phyloP scores from a whole-genome alignment of 2,797 vertebrate genomes.

The Amazona ochrocephala region DNA sequence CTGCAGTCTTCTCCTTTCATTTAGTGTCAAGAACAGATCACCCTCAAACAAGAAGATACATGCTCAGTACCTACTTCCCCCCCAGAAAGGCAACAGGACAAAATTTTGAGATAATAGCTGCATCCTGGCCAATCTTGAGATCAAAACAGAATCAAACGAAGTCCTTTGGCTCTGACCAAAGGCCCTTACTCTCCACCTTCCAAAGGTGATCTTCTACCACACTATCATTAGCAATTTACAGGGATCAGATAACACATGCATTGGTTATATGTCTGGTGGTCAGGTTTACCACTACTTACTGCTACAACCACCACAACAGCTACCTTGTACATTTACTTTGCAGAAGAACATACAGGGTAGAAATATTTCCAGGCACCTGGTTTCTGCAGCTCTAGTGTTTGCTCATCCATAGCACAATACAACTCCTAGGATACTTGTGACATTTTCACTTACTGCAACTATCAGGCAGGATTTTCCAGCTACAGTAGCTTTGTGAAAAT shows the following conservation, averaged over 20 bases:
- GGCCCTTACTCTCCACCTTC: background rate
- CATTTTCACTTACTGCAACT: background rate
- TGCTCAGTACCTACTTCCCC: background rate
- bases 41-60: background rate
- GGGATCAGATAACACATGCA: background rate
- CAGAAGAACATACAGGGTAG: background rate
- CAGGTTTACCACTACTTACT: background rate
- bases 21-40: rapidly evolving
- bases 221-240: background rate
- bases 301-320: background rate
- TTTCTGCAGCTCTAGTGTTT: background rate
- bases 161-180: background rate
- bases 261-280: background rate
- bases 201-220: background rate
- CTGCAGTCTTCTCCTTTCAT: background rate
- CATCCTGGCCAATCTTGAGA: background rate
- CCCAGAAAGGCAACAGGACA: background rate
- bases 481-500: background rate
- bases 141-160: background rate
- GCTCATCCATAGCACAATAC: background rate
- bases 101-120: background rate
- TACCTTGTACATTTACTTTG: background rate
- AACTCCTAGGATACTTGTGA: background rate
- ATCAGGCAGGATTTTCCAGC: background rate
- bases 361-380: background rate